Conservation (phyloP, 1,140 invertebrate genomes). For the Leguminivora glycinivorella region DNA sequence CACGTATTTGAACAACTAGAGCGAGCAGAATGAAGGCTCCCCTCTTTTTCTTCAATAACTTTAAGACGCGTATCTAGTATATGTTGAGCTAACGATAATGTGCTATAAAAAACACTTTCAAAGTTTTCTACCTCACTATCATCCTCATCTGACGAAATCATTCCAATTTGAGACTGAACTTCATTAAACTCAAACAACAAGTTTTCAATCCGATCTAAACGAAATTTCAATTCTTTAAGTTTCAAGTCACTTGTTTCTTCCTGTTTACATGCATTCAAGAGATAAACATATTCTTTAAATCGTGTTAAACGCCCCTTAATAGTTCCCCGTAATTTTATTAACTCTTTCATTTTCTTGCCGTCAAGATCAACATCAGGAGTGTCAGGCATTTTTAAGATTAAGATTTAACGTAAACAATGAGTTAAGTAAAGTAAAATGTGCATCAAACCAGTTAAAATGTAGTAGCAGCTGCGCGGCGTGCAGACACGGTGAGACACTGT, state of each 20-base stretch:
- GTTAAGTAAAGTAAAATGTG: background rate
- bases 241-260: background rate
- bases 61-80: slow-evolving; percentile 4
- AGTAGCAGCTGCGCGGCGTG: background rate
- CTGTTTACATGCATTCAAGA: background rate
- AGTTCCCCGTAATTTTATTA: background rate
- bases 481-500: slow-evolving; percentile 10
- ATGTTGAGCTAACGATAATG: slow-evolving; percentile 12
- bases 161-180: slow-evolving; percentile 23
- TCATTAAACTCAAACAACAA: slow-evolving; percentile 26
- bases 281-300: slow-evolving; percentile 11
- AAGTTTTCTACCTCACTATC: slow-evolving; percentile 12
- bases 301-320: slow-evolving; percentile 9
- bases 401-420: background rate
- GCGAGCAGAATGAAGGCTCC: slow-evolving; percentile 2
- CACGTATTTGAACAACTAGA: background rate
- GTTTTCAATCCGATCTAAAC: slow-evolving; percentile 16
- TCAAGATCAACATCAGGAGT: background rate
- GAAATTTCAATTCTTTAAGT: slow-evolving; percentile 23
- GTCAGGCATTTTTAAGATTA: background rate
- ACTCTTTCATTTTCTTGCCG: background rate
- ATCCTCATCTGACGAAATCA: slow-evolving; percentile 5
- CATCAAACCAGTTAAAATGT: slow-evolving; percentile 5
- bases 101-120: slow-evolving; percentile 14
- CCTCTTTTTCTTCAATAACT: background rate